Base-by-base conservation (phyloP, 1,140 invertebrate genomes). In the Linepithema humile region DNA sequence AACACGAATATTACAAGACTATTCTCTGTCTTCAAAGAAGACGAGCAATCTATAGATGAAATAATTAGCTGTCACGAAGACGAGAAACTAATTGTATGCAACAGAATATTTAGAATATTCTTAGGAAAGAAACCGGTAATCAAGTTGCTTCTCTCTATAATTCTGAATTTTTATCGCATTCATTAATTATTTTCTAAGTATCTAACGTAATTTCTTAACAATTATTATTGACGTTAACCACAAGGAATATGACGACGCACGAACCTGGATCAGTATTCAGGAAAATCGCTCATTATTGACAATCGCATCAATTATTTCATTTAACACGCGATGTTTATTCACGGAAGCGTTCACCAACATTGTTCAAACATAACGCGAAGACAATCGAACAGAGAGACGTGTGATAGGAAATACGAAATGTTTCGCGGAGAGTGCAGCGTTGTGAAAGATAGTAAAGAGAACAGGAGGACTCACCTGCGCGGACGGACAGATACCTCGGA, bases 401-500 rank as follows among this genome's bases (percentile, higher is more conserved):
- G 12, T 4, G 3, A 3, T 15, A 0, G 20, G 48, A n/a, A 57
- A 55, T 20, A 1, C 20, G 10, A 4, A 7, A 2, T n/a, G 45
- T 15, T 12, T 73, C 15, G 50, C 40, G 17, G 29, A 55, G 12
- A 43, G 55, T 48, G 48, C 7, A 59, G 20, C 3, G 23, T 62
- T 2, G 32, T 40, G n/a, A 38, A 62, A 23, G 29, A 26, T 32
- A 78, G 2, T 45, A 26, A 69, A 83, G 43, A 77, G 17, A 59
- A n/a, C n/a, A 64, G 50, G 83, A 67, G 74, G 85, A 94, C 93
- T 94, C 90, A 94, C 93, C 93, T 93, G 89, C 82, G 82, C 85
- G 87, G n/a, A 80, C 82, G 80, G 74, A 60, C 85, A 86, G 89
- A 84, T 83, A 80, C 38, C 64, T 73, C 80, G 90, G 89, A 92